These are phyloP conservation scores for Bugulina stolonifera DNA, from an alignment of 2,888 invertebrate genomes.

Conservation along the genomic window DNA sequence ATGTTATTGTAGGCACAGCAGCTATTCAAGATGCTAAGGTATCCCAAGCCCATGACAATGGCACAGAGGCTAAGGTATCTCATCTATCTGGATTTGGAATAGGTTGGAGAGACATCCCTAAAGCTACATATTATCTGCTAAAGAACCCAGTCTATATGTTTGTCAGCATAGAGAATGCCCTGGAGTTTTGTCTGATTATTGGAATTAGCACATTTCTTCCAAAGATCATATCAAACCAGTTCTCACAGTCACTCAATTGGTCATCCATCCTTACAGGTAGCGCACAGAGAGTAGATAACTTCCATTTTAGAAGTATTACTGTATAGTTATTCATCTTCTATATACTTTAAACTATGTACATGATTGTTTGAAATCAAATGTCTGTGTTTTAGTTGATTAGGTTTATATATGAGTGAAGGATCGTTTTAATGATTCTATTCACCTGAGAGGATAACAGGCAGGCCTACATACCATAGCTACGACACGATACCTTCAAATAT, in stretches of 20 bases:
- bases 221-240: conserved; percentile 71
- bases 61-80: conserved; percentile 29
- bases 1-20: conserved; percentile 36
- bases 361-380: too few relatives aligned
- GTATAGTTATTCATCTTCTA: too few relatives aligned
- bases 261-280: conserved; percentile 66
- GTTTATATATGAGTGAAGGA: too few relatives aligned
- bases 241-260: conserved; percentile 62
- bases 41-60: conserved; percentile 36
- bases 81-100: conserved; percentile 29
- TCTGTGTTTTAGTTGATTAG: too few relatives aligned
- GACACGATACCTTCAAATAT: too few relatives aligned
- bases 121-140: conserved; percentile 58
- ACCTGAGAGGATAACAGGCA: too few relatives aligned
- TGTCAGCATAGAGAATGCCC: conserved; percentile 55
- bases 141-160: conserved; percentile 58
- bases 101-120: conserved; percentile 36
- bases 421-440: too few relatives aligned
- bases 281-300: too few relatives aligned
- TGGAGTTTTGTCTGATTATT: conserved; percentile 55
- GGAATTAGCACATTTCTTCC: conserved; percentile 68
- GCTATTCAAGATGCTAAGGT: conserved; percentile 33
- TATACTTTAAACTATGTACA: too few relatives aligned
- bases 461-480: too few relatives aligned
- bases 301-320: too few relatives aligned